These are phyloP conservation scores for Agrenia bidenticulata DNA, from an alignment of 2,888 invertebrate genomes.

Conservation along the genomic window DNA sequence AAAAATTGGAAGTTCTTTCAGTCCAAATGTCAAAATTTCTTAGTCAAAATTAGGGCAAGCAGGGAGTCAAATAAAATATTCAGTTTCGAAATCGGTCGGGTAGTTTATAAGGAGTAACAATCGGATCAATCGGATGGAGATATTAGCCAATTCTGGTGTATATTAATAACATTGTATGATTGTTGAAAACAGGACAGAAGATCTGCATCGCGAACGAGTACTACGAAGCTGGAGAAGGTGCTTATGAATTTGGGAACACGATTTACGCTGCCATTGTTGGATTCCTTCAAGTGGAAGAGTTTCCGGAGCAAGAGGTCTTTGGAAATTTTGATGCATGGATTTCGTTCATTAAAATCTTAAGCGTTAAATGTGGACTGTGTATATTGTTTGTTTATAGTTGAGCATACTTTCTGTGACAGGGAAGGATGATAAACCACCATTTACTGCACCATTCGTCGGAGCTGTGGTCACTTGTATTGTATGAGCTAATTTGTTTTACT, in stretches of 20 bases:
- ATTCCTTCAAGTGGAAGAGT: conserved; percentile 40
- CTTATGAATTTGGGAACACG: conserved; percentile 47
- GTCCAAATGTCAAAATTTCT: too few species aligned
- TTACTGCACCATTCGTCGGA: conserved; percentile 44
- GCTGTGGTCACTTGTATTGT: conserved; percentile 49
- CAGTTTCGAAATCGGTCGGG: too few species aligned
- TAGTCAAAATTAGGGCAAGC: too few species aligned
- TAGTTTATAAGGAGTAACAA: too few species aligned
- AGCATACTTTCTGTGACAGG: conserved; percentile 44
- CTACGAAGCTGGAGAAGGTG: conserved; percentile 50
- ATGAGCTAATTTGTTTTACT: conserved; percentile 12
- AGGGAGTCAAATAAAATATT: too few species aligned
- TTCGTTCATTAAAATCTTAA: not conserved
- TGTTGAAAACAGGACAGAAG: conserved; percentile 38
- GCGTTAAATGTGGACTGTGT: not conserved
- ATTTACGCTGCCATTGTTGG: conserved; percentile 47
- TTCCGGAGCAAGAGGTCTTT: conserved; percentile 43
- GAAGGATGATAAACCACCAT: conserved; percentile 40
- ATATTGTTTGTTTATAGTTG: conserved; percentile 29
- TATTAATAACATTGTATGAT: too few species aligned
- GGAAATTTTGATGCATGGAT: not conserved
- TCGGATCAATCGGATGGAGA: too few species aligned
- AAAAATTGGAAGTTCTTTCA: too few species aligned
- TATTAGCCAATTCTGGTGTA: too few species aligned
- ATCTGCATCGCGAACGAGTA: conserved; percentile 48